phyloP scores from a whole-genome alignment of 2,888 invertebrate genomes.

The Dolichomitus sp. region DNA sequence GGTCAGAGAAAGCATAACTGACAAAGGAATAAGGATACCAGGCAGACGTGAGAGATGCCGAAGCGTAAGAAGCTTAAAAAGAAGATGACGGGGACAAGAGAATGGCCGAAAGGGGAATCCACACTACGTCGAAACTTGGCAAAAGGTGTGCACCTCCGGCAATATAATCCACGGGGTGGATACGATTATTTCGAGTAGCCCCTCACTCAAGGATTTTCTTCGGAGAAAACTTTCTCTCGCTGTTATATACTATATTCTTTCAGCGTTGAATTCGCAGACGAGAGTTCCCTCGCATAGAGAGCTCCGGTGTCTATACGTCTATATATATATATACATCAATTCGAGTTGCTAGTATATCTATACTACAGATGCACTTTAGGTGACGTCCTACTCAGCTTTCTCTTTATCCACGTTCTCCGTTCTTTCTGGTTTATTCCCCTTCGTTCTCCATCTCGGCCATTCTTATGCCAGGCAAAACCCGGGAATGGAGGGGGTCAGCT shows the following conservation, averaged over 20 bases:
- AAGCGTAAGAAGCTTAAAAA: constrained; percentile 63
- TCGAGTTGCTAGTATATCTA: constrained; percentile 6
- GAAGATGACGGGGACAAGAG: constrained; percentile 17
- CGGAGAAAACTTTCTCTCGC: constrained; percentile 30
- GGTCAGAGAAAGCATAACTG: background rate
- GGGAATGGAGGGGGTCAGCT: constrained; percentile 39
- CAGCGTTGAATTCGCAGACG: constrained; percentile 30
- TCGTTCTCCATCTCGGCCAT: constrained; percentile 31
- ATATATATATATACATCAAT: background rate
- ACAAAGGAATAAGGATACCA: constrained; percentile 24
- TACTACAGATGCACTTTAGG: constrained; percentile 25
- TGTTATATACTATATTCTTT: constrained; percentile 27
- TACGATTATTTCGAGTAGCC: constrained; percentile 59
- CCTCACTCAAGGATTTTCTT: constrained; percentile 44
- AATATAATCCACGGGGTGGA: constrained; percentile 52
- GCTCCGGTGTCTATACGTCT: constrained; percentile 34
- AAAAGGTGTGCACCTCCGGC: constrained; percentile 31
- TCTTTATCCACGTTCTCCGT: constrained; percentile 37
- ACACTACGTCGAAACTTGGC: constrained; percentile 45
- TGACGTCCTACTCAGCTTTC: constrained; percentile 34
- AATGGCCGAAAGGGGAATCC: constrained; percentile 48
- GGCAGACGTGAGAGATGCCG: constrained; percentile 12
- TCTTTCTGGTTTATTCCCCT: constrained; percentile 46
- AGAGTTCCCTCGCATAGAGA: constrained; percentile 15
- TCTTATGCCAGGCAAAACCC: constrained; percentile 29